Percentiles rank a stretch among this genome's conserved stretches.
These are phyloP conservation scores for Pandion haliaetus DNA, from an alignment of 2,113 vertebrate genomes.

Conservation along the genomic window DNA sequence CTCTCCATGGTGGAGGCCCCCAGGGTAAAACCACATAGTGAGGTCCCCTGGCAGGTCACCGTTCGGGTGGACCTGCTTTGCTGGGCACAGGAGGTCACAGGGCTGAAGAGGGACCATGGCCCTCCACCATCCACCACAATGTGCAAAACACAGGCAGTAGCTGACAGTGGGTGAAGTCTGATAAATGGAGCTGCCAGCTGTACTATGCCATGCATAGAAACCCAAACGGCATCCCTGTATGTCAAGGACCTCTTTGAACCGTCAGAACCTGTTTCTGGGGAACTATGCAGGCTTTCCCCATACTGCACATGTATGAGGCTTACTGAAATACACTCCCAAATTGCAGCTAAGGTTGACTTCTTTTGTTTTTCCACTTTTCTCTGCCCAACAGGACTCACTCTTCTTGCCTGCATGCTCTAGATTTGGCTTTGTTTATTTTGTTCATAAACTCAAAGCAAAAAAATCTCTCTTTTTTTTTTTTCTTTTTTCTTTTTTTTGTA, in stretches of 20 bases:
- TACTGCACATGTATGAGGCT: background rate
- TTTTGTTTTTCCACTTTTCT: background rate
- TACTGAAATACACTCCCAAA: background rate
- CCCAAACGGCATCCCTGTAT: background rate
- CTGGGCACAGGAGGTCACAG: background rate
- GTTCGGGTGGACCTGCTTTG: background rate
- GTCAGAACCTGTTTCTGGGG: background rate
- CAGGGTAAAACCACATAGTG: background rate
- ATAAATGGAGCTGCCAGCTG: background rate
- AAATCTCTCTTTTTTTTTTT: background rate
- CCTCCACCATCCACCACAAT: background rate
- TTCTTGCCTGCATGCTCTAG: background rate
- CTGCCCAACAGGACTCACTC: background rate
- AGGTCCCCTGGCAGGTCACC: background rate
- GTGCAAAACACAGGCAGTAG: background rate
- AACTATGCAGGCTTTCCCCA: background rate
- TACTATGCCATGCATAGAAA: background rate
- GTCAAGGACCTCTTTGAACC: background rate
- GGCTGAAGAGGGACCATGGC: background rate
- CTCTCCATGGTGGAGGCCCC: background rate
- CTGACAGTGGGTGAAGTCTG: background rate
- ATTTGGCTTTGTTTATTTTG: background rate
- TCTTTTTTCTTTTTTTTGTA: background rate
- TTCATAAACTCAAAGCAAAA: background rate
- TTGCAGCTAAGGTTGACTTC: background rate